Percentiles rank a stretch among this genome's conserved stretches.
phyloP scores from a whole-genome alignment of 2,113 vertebrate species.

The Lagenorhynchus albirostris region DNA sequence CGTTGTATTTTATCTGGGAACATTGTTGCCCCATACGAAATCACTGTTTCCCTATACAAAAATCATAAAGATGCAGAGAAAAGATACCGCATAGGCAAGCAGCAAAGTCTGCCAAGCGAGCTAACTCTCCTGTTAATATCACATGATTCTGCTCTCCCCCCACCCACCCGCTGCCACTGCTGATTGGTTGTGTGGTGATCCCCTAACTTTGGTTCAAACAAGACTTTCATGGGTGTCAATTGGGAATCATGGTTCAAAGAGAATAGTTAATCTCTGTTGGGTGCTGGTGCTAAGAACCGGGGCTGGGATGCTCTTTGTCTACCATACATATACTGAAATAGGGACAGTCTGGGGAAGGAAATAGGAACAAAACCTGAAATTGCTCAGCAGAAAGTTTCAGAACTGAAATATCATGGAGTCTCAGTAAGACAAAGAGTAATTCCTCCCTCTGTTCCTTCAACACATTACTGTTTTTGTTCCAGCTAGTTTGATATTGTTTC shows the following conservation, averaged over 20 bases:
- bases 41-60: neutral
- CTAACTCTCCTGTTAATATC: neutral
- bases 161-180: neutral
- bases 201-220: neutral
- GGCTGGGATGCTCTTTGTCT: neutral
- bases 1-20: neutral
- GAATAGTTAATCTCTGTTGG: neutral
- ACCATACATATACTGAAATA: neutral
- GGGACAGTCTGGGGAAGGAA: neutral
- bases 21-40: neutral
- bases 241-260: neutral
- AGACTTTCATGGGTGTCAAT: neutral
- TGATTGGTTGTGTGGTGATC: neutral
- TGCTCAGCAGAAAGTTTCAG: neutral
- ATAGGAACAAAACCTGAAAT: neutral
- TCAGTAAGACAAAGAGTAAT: neutral
- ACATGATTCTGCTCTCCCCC: neutral
- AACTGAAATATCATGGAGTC: neutral
- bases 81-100: neutral
- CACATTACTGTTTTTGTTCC: neutral
- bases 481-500: neutral
- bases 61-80: neutral
- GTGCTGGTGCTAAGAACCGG: neutral
- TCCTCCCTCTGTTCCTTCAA: neutral
- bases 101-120: neutral